Evolutionary conservation across 2,113 vertebrate genomes (phyloP), one percentile per base, ranked within the genome.

Genomic region (Lates calcarifer): DNA sequence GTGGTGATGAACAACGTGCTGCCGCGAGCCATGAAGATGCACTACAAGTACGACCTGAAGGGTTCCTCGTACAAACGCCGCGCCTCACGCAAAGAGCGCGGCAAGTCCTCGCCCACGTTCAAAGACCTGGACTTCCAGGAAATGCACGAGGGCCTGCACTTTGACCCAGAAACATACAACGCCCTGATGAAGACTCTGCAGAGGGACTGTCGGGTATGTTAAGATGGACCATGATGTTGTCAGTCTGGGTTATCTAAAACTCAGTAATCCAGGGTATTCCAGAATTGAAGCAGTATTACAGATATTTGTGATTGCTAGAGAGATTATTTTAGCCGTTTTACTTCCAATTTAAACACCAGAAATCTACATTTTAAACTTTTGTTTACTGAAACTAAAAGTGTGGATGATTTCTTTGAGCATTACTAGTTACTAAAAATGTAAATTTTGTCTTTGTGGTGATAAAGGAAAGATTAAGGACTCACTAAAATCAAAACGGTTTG

Each of bases 71-170:
- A 98, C 87, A 99, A 98, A 81, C 94, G 98, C 7, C 94, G 96
- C 11, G 97, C 98, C 20, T 98, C 97, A 17, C 95, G 96, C 28
- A 99, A 97, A 86, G 98, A 99, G 86, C 94, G 95, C 0, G 81
- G 92, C 82, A 99, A 99, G 82, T 75, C 94, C 65, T 96, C 93
- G 2, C 98, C 97, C 74, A 99, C 97, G 0, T 99, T 97, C 90
- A 99, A 99, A 90, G 98, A 99, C 91, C 92, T 99, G 93, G 98
- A 99, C 95, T 99, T 99, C 90, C 96, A 98, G 87, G 97, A 99
- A 83, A 96, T 96, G 94, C 95, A 96, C 0, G 97, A 98, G 84
- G 98, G 97, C 6, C 92, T 99, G 75, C 94, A 95, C 93, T 98
- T 98, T 74, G 97, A 98, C 76, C 91, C 92, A 0, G 98, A 99